Percentiles rank a stretch among this genome's conserved stretches.
Evolutionary conservation across 2,888 invertebrate species (phyloP).

Genomic region (Trachelus troglodyta): DNA sequence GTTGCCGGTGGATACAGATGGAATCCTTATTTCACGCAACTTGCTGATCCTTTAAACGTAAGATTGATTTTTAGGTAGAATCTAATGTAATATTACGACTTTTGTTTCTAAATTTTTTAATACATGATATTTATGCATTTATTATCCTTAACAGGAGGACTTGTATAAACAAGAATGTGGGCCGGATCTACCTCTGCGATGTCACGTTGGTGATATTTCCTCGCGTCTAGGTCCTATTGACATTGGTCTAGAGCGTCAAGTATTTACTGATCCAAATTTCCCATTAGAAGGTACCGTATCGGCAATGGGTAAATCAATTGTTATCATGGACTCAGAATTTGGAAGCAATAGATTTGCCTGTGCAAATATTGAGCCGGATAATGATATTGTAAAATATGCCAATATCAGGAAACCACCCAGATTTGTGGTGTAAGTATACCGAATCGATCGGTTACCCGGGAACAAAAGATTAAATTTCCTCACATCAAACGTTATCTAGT

Average conservation of each 20-base stretch:
- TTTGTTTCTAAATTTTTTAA: neutral
- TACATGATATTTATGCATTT: slow-evolving; percentile 4
- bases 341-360: slow-evolving; percentile 83
- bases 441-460: neutral
- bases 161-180: slow-evolving; percentile 89
- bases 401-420: slow-evolving; percentile 88
- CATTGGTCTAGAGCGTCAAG: slow-evolving; percentile 80
- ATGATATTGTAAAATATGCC: slow-evolving; percentile 89
- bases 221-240: slow-evolving; percentile 86
- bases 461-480: neutral
- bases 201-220: slow-evolving; percentile 91
- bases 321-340: slow-evolving; percentile 82
- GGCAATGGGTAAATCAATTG: slow-evolving; percentile 87
- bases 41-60: slow-evolving; percentile 90
- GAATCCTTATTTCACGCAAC: slow-evolving; percentile 91
- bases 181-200: slow-evolving; percentile 86
- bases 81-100: slow-evolving; percentile 9
- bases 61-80: slow-evolving; percentile 45
- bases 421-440: slow-evolving; percentile 82
- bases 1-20: slow-evolving; percentile 92
- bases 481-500: neutral
- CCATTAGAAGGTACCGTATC: slow-evolving; percentile 83
- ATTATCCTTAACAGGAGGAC: slow-evolving; percentile 73
- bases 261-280: slow-evolving; percentile 88
- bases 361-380: slow-evolving; percentile 91